Percentiles rank a stretch among this genome's conserved stretches.
Evolutionary conservation across 1,140 invertebrate genomes (phyloP).

Genomic region (Pseudachorutes palmiensis): DNA sequence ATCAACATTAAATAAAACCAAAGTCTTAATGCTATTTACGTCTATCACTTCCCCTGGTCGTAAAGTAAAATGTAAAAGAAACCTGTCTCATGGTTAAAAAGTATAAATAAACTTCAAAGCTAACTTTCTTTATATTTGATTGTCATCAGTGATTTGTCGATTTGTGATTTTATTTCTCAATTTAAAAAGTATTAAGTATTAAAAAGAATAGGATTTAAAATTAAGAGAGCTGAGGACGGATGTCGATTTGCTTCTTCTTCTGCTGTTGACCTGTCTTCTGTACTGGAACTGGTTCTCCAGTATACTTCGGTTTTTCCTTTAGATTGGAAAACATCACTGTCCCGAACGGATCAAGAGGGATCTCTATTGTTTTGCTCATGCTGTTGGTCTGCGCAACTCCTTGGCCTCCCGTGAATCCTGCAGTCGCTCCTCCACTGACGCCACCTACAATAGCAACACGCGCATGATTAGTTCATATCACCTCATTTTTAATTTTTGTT

Average conservation of each 20-base stretch:
- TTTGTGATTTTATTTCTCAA: background rate
- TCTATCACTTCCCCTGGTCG: too few species aligned
- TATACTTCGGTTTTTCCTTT: background rate
- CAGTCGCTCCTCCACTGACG: background rate
- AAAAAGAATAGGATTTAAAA: too few species aligned
- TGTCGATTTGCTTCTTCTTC: background rate
- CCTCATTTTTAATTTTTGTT: background rate
- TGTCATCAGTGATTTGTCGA: too few species aligned
- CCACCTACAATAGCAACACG: background rate
- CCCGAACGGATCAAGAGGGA: background rate
- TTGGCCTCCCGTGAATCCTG: background rate
- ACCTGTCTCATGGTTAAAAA: too few species aligned
- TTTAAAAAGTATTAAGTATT: too few species aligned
- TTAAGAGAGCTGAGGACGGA: background rate
- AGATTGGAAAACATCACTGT: slow-evolving; percentile 5
- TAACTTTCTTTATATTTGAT: too few species aligned
- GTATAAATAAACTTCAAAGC: too few species aligned
- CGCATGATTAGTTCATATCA: too few species aligned
- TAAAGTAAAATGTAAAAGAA: too few species aligned
- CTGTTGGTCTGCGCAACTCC: background rate
- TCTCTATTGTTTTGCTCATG: background rate
- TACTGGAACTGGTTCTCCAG: too few species aligned
- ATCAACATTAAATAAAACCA: too few species aligned
- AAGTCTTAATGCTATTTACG: too few species aligned
- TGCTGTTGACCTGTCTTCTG: background rate